Conservation (phyloP, 2,797 vertebrate genomes). For the Anableps anableps region DNA sequence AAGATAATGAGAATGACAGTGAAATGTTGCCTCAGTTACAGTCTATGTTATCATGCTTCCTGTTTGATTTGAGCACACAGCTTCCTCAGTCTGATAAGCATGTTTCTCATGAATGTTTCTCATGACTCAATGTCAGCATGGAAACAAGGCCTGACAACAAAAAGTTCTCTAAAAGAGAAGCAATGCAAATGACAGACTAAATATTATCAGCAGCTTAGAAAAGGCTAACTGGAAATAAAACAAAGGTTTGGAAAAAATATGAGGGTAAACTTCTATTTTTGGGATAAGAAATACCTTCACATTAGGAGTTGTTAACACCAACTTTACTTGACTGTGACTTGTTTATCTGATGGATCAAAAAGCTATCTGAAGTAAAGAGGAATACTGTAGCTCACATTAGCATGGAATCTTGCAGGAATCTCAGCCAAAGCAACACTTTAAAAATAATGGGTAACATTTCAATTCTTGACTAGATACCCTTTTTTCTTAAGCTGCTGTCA, state of each 20-base stretch:
- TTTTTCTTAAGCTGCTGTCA: background rate
- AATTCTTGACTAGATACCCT: background rate
- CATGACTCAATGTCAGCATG: conserved; percentile 34
- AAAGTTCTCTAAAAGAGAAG: conserved; percentile 17
- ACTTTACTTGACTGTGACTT: background rate
- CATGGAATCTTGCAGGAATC: background rate
- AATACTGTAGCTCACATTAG: background rate
- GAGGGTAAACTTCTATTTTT: background rate
- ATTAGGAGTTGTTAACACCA: no score
- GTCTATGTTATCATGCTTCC: conserved; percentile 39
- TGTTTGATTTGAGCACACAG: conserved; percentile 62
- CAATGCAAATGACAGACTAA: background rate
- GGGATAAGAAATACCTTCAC: background rate
- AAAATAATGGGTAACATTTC: background rate
- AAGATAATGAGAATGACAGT: conserved; percentile 62
- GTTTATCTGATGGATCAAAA: background rate
- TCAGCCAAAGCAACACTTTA: background rate
- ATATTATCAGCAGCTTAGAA: background rate
- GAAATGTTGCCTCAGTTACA: conserved; percentile 58
- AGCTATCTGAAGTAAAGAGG: background rate
- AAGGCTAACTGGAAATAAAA: background rate
- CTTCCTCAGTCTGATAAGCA: conserved; percentile 40
- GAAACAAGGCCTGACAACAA: conserved; percentile 16
- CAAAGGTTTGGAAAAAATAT: background rate
- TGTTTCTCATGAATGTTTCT: conserved; percentile 37